Evolutionary conservation across 2,113 vertebrate species (phyloP).

Genomic region (Actenoides lindsayi): DNA sequence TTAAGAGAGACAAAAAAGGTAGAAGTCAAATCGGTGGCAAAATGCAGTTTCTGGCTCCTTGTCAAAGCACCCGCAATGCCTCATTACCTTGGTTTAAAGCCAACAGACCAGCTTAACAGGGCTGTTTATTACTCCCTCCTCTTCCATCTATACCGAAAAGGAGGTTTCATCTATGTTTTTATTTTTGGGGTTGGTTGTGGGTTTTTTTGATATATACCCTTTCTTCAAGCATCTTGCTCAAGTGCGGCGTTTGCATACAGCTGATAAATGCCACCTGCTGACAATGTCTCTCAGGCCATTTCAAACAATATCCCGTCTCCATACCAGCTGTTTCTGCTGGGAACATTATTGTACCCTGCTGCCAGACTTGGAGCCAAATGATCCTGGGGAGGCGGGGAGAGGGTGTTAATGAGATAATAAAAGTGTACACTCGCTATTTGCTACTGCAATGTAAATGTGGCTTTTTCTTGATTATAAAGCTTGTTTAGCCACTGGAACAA

Average conservation of each 20-base stretch:
- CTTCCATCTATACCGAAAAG: background rate
- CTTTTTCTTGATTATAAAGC: background rate
- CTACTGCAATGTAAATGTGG: background rate
- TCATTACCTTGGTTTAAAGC: constrained; percentile 70
- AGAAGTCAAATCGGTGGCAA: constrained; percentile 30
- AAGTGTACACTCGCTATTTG: background rate
- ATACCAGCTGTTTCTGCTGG: constrained; percentile 27
- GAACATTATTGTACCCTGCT: background rate
- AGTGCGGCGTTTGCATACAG: fast-evolving
- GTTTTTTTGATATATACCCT: background rate
- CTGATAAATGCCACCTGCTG: constrained; percentile 41
- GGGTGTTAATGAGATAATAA: constrained; percentile 39
- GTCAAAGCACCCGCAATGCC: constrained; percentile 52
- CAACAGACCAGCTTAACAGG: constrained; percentile 35
- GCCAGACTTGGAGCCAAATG: constrained; percentile 8
- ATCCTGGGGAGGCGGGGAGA: background rate
- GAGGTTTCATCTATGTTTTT: background rate
- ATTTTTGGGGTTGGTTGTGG: background rate
- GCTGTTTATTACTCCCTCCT: constrained; percentile 27
- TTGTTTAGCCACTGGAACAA: background rate
- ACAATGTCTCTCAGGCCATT: background rate
- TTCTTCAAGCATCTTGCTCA: background rate
- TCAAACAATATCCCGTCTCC: background rate
- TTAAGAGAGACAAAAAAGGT: constrained; percentile 55
- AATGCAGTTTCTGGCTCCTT: constrained; percentile 58